These are phyloP conservation scores for Acleris sparsana DNA, from an alignment of 2,888 invertebrate species.

Conservation along the genomic window DNA sequence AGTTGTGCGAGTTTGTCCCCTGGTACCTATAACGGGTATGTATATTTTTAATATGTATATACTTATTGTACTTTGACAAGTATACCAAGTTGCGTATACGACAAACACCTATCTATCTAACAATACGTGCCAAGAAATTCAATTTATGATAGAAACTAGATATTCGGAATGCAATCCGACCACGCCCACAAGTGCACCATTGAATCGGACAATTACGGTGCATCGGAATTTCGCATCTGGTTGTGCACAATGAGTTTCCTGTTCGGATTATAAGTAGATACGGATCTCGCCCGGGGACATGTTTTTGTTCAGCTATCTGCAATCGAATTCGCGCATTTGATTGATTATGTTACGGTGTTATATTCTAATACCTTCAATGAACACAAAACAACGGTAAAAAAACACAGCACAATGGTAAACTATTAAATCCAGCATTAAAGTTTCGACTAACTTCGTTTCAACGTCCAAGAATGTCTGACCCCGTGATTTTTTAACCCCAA, in stretches of 20 bases:
- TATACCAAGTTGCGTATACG: not conserved
- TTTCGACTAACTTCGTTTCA: not conserved
- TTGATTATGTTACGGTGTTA: conserved; percentile 48
- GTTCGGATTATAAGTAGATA: conserved; percentile 81
- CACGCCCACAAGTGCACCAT: conserved; percentile 75
- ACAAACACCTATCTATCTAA: conserved; percentile 41
- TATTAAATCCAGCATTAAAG: not conserved
- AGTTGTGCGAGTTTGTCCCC: no score
- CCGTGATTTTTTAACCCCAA: conserved; percentile 1
- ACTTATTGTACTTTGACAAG: no score
- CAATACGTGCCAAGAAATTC: conserved; percentile 45
- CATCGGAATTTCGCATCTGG: conserved; percentile 81
- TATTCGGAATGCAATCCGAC: conserved; percentile 63
- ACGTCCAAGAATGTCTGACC: conserved; percentile 16
- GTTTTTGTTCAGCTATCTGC: conserved; percentile 60
- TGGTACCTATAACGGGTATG: no score
- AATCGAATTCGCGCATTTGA: conserved; percentile 50
- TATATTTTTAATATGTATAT: no score
- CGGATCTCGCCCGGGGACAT: conserved; percentile 71
- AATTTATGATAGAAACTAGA: conserved; percentile 57
- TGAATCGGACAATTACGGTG: conserved; percentile 51
- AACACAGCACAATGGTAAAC: not conserved
- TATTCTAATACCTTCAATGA: conserved; percentile 38
- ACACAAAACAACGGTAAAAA: conserved; percentile 5
- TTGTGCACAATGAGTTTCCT: conserved; percentile 76